These are phyloP conservation scores for Gulo gulo DNA, from an alignment of 2,113 vertebrate species.

Conservation along the genomic window DNA sequence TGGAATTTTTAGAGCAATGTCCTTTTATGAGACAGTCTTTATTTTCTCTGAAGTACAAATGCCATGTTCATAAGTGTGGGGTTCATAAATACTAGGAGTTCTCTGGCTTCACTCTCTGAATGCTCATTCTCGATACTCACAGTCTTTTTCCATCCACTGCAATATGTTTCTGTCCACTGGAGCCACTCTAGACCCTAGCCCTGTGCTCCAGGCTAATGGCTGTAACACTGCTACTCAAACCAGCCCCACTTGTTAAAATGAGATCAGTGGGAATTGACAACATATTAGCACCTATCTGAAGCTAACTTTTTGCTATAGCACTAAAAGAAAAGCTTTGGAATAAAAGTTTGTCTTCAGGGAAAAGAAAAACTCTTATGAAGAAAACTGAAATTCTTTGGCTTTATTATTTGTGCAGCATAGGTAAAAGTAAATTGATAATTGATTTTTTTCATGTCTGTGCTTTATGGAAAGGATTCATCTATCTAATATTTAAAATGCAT, in stretches of 20 bases:
- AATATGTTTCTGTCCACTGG: neutral
- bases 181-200: neutral
- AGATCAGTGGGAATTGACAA: neutral
- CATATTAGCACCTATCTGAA: neutral
- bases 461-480: constrained; percentile 37
- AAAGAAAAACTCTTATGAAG: neutral
- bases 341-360: neutral
- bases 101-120: neutral
- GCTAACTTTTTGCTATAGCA: neutral
- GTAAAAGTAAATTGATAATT: constrained; percentile 59
- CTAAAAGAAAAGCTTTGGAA: neutral
- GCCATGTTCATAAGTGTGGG: neutral
- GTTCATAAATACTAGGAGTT: neutral
- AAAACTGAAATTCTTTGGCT: constrained; percentile 1
- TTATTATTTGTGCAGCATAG: constrained; percentile 5
- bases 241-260: neutral
- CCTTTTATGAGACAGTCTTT: neutral
- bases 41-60: constrained; percentile 35
- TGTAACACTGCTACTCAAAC: neutral
- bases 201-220: neutral
- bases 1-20: neutral
- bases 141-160: neutral
- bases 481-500: constrained; percentile 37
- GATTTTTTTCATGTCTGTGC: neutral
- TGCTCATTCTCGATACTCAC: neutral